Conservation (phyloP, 2,888 invertebrate species). For the Gymnosoma rotundatum region DNA sequence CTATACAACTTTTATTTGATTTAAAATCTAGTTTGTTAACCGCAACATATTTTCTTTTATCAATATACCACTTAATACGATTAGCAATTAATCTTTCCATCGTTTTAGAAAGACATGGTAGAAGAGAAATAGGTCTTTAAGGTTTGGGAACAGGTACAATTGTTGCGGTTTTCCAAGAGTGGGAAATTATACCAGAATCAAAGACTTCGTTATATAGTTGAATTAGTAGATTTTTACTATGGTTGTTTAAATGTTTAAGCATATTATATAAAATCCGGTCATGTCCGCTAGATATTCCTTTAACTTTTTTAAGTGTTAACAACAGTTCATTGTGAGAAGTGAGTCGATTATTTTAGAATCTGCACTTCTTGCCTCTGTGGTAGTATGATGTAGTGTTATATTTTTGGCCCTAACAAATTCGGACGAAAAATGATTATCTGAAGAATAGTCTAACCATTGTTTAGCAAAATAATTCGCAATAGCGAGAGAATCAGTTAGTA, state of each 20-base stretch:
- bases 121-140: slow-evolving; percentile 6
- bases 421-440: background rate
- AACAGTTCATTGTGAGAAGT: slow-evolving; percentile 2
- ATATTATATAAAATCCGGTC: slow-evolving; percentile 6
- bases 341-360: background rate
- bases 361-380: background rate
- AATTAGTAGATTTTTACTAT: background rate
- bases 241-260: background rate
- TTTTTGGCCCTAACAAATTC: slow-evolving; percentile 3
- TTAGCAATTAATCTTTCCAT: slow-evolving; percentile 8
- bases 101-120: slow-evolving; percentile 4
- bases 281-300: background rate
- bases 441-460: too few relatives aligned
- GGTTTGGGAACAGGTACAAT: background rate
- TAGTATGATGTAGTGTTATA: background rate
- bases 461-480: too few relatives aligned
- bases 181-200: background rate
- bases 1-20: background rate
- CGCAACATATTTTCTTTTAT: background rate
- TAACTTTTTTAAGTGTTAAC: background rate
- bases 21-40: slow-evolving; percentile 1
- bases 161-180: slow-evolving; percentile 14
- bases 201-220: slow-evolving; percentile 1
- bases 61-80: slow-evolving; percentile 2
- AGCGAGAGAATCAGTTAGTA: too few relatives aligned